Evolutionary conservation across 2,113 vertebrate species (phyloP), one percentile per base, ranked within the genome.

Genomic region (Thamnaconus septentrionalis): DNA sequence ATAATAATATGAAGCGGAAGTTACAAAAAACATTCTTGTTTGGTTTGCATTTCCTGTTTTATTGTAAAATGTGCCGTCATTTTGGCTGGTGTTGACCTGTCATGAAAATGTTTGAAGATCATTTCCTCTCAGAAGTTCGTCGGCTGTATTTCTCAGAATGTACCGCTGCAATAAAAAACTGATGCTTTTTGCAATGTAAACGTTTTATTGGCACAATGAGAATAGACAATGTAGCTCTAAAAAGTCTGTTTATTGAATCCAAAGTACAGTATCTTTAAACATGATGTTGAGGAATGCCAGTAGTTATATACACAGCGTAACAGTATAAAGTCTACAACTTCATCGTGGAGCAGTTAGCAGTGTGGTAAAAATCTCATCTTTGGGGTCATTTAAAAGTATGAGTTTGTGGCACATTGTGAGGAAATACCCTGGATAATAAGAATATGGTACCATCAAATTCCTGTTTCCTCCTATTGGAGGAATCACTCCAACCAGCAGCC

Each of bases 361-460:
- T 73, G n/a, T 53, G 46, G 48, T 55, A 5, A 62, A 64, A 54
- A 64, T 39, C 61, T 81, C 53, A 53, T 78, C 63, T 81, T 71
- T 81, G 70, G 71, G 67, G 74, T 78, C 10, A 55, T 57, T 45
- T 66, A 60, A 64, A 63, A 64, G 69, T 53, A 73, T 58, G 56
- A 78, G 56, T 60, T 80, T 57, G 85, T 85, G 88, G 85, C 86
- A 88, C 82, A 79, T 77, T 61, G 85, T 81, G 80, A 81, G 77
- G 68, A 83, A 31, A 79, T 83, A 84, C 83, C 81, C 82, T 84
- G 81, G 74, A 75, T 83, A n/a, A 5, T 31, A 78, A 75, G 71
- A 18, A 56, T 59, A 66, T 51, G 44, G 51, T 72, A 41, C 6
- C 4, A 71, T 69, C 51, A 52, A 45, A 44, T 64, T 47, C 12